Evolutionary conservation across 2,113 vertebrate species (phyloP).

Genomic region (Macaca mulatta): DNA sequence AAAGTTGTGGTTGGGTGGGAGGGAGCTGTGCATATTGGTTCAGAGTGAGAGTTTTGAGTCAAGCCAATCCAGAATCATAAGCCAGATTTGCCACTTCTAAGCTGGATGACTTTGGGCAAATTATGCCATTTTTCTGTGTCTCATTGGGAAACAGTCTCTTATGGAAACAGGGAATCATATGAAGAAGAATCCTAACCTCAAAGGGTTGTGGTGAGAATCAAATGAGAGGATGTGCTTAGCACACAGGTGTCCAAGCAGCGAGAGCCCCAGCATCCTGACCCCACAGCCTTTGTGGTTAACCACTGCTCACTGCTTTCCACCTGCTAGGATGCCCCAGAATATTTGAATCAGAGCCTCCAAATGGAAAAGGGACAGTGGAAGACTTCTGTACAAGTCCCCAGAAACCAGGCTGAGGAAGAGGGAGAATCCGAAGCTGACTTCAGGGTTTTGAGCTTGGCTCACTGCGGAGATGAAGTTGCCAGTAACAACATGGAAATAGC

Average conservation of each 20-base stretch:
- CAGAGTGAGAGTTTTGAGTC: background rate
- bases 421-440: background rate
- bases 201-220: background rate
- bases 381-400: background rate
- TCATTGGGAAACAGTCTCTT: background rate
- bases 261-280: background rate
- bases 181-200: background rate
- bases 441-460: constrained; percentile 12
- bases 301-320: background rate
- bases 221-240: background rate
- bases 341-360: background rate
- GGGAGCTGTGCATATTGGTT: background rate
- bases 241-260: accelerated
- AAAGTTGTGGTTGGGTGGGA: accelerated
- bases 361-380: background rate
- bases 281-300: background rate
- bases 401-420: background rate
- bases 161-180: background rate
- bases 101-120: background rate
- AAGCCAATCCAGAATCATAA: accelerated
- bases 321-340: background rate
- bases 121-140: background rate
- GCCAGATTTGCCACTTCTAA: background rate
- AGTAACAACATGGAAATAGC: background rate
- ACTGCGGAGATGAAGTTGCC: background rate